Base-by-base conservation (phyloP, 2,888 invertebrate genomes). In the Acronicta aceris region DNA sequence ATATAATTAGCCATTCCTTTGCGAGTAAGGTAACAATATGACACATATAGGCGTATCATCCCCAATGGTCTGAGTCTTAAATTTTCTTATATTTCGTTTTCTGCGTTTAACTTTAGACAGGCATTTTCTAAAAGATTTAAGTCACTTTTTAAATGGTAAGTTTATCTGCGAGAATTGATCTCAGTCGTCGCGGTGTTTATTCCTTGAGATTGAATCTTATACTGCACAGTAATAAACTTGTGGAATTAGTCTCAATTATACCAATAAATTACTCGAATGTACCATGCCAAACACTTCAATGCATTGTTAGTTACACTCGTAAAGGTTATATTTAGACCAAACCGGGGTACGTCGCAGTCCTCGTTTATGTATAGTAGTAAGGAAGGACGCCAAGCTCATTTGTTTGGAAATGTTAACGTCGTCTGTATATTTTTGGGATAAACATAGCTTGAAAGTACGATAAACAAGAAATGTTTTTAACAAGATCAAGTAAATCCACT, bases 321-420 rank as follows among this genome's bases (percentile, higher is more conserved):
- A 58, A 36, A 30, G 21, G 8, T 49, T 71, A 70, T 57, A 43
- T 60, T 53, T 51, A 51, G 56, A 17, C 8, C 15, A n/a, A 53
- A 17, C 25, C 8, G 3, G 48, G 13, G 12, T 40, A 55, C 6
- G 1, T 0, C 50, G 57, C 49, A 48, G 1, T 50, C 16, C 45
- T 42, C 38, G 38, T 69, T 33, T 50, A 46, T 27, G 21, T 40
- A 9, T 12, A 10, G 16, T 25, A 5, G n/a, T n/a, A n/a, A n/a
- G n/a, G n/a, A n/a, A n/a, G 21, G 42, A 51, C 13, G 33, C 12
- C 16, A 49, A 33, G 55, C 38, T 46, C 16, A 42, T 49, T 65
- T 49, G 43, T 55, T 48, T 12, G n/a, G 17, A 33, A 33, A 42
- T 45, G 33, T 58, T 15, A 58, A 25, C 46, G 9, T 33, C 6